Conservation (phyloP, 2,888 invertebrate genomes). For the Mylabris sibirica region DNA sequence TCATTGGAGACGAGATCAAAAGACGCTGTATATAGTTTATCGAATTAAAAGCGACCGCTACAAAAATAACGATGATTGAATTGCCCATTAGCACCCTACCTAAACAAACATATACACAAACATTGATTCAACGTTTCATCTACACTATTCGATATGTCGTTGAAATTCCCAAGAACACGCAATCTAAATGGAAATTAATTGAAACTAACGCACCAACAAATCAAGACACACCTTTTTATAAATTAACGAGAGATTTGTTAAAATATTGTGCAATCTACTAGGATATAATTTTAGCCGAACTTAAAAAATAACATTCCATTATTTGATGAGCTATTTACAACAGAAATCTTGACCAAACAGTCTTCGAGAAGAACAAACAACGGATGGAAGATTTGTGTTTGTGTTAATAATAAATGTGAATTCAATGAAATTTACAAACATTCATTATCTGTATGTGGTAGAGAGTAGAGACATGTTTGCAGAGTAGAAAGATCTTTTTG, state of each 20-base stretch:
- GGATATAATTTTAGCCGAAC: background rate
- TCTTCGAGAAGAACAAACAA: background rate
- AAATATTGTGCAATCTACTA: background rate
- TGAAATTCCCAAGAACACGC: background rate
- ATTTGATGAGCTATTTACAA: background rate
- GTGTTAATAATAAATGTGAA: background rate
- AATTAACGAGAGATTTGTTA: background rate
- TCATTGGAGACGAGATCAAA: background rate
- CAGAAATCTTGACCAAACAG: background rate
- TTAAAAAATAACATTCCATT: background rate
- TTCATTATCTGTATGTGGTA: background rate
- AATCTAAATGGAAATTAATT: slow-evolving; percentile 4
- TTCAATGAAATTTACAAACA: background rate
- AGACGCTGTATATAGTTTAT: background rate
- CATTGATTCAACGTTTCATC: background rate
- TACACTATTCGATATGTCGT: background rate
- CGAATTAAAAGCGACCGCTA: background rate
- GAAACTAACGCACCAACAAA: background rate
- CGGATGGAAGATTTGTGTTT: background rate
- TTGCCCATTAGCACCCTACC: slow-evolving; percentile 4
- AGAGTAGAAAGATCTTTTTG: no score
- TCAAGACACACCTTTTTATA: background rate
- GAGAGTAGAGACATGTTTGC: no score
- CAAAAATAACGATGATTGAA: slow-evolving; percentile 8
- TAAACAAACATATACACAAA: background rate